Conservation (phyloP, 2,797 vertebrate species). For the Chelidonichthys spinosus region DNA sequence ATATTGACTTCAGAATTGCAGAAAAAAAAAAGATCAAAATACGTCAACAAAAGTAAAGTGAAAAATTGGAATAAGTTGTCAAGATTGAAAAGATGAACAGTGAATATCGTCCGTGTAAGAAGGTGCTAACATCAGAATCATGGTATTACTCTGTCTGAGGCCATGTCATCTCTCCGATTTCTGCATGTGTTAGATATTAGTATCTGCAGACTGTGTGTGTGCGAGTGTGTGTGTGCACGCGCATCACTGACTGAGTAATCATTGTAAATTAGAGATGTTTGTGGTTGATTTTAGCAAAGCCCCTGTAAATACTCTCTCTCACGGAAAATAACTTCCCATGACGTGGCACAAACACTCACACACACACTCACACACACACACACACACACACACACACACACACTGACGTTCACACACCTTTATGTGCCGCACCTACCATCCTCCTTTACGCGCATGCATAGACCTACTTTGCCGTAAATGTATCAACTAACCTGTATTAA, state of each 20-base stretch:
- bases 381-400: constrained; percentile 10
- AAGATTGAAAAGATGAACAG: constrained; percentile 15
- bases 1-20: constrained; percentile 55
- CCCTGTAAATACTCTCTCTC: constrained; percentile 82
- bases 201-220: constrained; percentile 44
- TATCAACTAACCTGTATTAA: constrained; percentile 75
- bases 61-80: constrained; percentile 46
- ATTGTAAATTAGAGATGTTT: constrained; percentile 79
- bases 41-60: constrained; percentile 40
- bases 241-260: constrained; percentile 66
- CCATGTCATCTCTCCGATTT: constrained; percentile 43
- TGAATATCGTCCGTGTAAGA: constrained; percentile 19
- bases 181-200: constrained; percentile 76
- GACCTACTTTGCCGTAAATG: constrained; percentile 53
- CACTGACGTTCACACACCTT: constrained; percentile 55
- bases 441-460: constrained; percentile 45
- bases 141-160: constrained; percentile 22
- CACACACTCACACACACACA: constrained; percentile 61
- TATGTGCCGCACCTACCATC: constrained; percentile 38
- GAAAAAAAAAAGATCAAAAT: constrained; percentile 36
- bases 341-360: constrained; percentile 63
- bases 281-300: constrained; percentile 80
- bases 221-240: background rate
- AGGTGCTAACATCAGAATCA: constrained; percentile 22
- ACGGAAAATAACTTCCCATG: constrained; percentile 84